phyloP scores from a whole-genome alignment of 1,140 invertebrate genomes.

The Neodiprion fabricii region DNA sequence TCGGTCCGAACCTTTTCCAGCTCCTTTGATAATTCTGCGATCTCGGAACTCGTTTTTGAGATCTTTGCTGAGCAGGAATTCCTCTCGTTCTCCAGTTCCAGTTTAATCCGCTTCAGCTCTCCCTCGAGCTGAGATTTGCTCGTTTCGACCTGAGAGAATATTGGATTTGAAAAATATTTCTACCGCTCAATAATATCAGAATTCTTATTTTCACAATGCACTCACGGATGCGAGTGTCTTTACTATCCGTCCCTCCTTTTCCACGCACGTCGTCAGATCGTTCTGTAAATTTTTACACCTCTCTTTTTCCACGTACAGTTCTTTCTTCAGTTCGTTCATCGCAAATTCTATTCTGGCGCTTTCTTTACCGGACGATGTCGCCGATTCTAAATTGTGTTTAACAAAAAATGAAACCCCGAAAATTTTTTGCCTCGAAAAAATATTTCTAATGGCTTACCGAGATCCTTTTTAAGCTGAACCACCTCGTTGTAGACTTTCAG shows the following conservation, averaged over 20 bases:
- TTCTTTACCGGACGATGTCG: slow-evolving; percentile 50
- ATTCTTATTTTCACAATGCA: slow-evolving; percentile 15
- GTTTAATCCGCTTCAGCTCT: slow-evolving; percentile 52
- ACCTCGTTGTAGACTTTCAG: slow-evolving; percentile 57
- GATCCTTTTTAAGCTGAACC: slow-evolving; percentile 55
- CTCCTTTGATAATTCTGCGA: slow-evolving; percentile 64
- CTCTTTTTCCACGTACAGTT: slow-evolving; percentile 53
- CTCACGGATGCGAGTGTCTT: slow-evolving; percentile 51
- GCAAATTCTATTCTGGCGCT: slow-evolving; percentile 46
- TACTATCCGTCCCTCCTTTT: slow-evolving; percentile 51
- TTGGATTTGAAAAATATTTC: not conserved
- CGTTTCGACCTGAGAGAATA: slow-evolving; percentile 45
- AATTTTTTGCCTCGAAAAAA: slow-evolving; percentile 12
- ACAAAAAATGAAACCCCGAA: slow-evolving; percentile 3
- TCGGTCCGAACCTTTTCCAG: slow-evolving; percentile 67
- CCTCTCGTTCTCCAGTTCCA: slow-evolving; percentile 53
- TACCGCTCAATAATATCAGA: not conserved
- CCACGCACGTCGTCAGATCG: slow-evolving; percentile 49
- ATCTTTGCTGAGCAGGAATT: slow-evolving; percentile 54
- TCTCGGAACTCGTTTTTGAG: slow-evolving; percentile 59
- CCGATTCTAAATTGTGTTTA: slow-evolving; percentile 36
- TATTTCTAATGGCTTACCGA: slow-evolving; percentile 39
- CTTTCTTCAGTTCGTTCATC: slow-evolving; percentile 51
- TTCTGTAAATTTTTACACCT: slow-evolving; percentile 54
- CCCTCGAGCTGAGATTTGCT: slow-evolving; percentile 47